A percentile compares a stretch with the other conserved stretches of the same genome.
These are phyloP conservation scores for Zaprionus lachaisei DNA, from an alignment of 1,140 invertebrate genomes.

Conservation along the genomic window DNA sequence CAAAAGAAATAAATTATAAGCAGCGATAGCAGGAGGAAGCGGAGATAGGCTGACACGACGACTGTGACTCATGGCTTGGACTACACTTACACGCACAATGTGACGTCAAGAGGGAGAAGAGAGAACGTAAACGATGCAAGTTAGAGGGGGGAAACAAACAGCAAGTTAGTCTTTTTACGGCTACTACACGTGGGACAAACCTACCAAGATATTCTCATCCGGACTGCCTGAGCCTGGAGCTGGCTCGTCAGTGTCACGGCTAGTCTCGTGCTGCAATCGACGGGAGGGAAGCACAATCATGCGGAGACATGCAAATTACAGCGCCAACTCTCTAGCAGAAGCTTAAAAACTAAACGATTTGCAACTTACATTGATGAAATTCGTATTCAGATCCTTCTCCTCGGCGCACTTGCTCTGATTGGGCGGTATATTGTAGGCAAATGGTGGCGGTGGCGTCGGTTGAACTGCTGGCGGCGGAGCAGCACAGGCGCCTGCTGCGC, in stretches of 20 bases:
- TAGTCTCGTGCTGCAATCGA: constrained; percentile 61
- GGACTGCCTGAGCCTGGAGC: constrained; percentile 85
- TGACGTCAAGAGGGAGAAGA: constrained; percentile 42
- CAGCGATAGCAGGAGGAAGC: constrained; percentile 21
- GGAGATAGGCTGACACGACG: constrained; percentile 29
- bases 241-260: constrained; percentile 34
- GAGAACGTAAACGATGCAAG: constrained; percentile 20
- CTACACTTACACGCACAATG: constrained; percentile 66
- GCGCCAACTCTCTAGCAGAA: background rate
- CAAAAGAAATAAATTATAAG: constrained; percentile 10
- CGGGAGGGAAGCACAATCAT: constrained; percentile 44
- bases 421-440: constrained; percentile 91
- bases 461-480: constrained; percentile 46
- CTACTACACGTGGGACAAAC: constrained; percentile 49
- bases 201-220: constrained; percentile 86
- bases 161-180: constrained; percentile 59
- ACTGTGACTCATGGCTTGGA: constrained; percentile 55
- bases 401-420: constrained; percentile 84
- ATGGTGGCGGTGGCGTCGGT: constrained; percentile 86
- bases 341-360: background rate
- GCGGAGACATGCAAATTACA: constrained; percentile 54
- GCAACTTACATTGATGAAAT: constrained; percentile 86
- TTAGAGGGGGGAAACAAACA: constrained; percentile 49
- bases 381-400: constrained; percentile 87
- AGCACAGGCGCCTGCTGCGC: constrained; percentile 30